Conservation (phyloP, 1,140 invertebrate species). For the Megathymus violae region DNA sequence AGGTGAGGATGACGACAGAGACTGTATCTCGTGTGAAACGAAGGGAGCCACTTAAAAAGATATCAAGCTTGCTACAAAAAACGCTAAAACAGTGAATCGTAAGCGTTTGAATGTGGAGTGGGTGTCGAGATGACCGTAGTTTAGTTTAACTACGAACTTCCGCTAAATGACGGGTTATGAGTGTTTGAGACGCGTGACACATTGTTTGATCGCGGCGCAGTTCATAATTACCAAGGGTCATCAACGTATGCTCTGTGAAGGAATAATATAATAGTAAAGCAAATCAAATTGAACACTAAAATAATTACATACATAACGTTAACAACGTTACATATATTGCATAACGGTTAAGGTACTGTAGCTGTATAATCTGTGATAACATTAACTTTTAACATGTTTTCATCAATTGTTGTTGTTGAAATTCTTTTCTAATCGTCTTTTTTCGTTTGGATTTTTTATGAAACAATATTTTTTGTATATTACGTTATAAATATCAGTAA, state of each 20-base stretch:
- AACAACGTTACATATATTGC: too few species aligned
- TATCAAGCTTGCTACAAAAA: constrained; percentile 53
- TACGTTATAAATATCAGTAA: too few species aligned
- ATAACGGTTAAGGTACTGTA: too few species aligned
- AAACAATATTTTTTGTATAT: too few species aligned
- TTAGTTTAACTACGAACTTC: constrained; percentile 75
- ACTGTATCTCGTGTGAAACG: constrained; percentile 56
- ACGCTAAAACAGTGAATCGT: constrained; percentile 55
- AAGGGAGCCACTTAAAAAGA: constrained; percentile 65
- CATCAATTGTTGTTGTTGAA: too few species aligned
- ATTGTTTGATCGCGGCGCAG: constrained; percentile 40
- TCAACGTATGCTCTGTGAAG: background rate
- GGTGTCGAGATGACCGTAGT: constrained; percentile 68
- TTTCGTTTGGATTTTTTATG: too few species aligned
- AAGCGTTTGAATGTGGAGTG: constrained; percentile 53
- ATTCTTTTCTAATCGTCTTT: too few species aligned
- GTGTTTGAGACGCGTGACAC: constrained; percentile 44
- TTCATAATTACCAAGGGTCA: constrained; percentile 20
- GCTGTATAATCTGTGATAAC: too few species aligned
- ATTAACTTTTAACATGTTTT: too few species aligned
- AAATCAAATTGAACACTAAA: too few species aligned
- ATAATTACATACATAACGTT: too few species aligned
- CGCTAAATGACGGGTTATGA: constrained; percentile 50
- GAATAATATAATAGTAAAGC: too few species aligned
- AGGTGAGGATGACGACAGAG: constrained; percentile 44